phyloP scores from a whole-genome alignment of 2,888 invertebrate species.

The Nomada ferruginata region DNA sequence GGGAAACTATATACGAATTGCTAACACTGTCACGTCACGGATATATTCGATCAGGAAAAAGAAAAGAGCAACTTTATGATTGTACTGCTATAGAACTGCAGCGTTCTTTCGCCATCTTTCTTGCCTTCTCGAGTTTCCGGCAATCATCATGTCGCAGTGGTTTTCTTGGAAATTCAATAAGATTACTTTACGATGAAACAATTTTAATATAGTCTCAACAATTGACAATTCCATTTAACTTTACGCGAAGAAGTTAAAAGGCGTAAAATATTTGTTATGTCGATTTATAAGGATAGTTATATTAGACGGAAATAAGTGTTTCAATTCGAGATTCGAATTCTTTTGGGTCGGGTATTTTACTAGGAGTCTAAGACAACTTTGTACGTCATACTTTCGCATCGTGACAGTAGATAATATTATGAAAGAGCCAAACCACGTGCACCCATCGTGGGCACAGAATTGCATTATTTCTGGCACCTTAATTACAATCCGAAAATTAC shows the following conservation, averaged over 20 bases:
- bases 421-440: slow-evolving; percentile 15
- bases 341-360: neutral
- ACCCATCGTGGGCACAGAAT: slow-evolving; percentile 10
- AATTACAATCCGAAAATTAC: slow-evolving; percentile 12
- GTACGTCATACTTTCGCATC: neutral
- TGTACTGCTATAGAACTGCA: slow-evolving; percentile 3
- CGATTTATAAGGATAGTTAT: neutral
- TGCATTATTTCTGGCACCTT: slow-evolving; percentile 4
- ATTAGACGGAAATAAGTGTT: neutral
- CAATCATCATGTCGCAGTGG: neutral
- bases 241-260: neutral
- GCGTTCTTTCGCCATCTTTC: slow-evolving; percentile 15
- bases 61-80: neutral
- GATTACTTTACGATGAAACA: neutral
- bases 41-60: neutral
- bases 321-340: neutral
- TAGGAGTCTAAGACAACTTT: neutral
- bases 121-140: neutral
- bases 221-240: neutral
- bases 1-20: neutral
- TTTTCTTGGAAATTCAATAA: slow-evolving; percentile 23
- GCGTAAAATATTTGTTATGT: neutral
- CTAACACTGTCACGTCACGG: slow-evolving; percentile 9
- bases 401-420: slow-evolving; percentile 19
- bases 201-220: neutral